Percentiles rank a stretch among this genome's conserved stretches.
Conservation (phyloP, 2,888 invertebrate genomes). For the Epinotia demarniana region DNA sequence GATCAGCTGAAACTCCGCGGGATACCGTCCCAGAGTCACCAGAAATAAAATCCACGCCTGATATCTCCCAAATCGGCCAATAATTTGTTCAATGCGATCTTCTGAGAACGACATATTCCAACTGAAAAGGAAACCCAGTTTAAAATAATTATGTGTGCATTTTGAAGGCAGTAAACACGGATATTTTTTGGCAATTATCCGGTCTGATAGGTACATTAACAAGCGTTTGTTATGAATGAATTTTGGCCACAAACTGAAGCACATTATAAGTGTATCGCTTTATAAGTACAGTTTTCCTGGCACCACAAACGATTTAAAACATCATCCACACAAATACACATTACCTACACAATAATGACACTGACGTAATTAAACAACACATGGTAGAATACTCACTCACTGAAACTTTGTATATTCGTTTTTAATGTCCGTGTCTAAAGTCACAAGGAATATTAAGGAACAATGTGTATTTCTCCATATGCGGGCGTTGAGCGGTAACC, state of each 20-base stretch:
- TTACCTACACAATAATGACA: conserved; percentile 22
- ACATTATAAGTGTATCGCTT: neutral
- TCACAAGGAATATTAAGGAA: neutral
- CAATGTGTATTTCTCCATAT: conserved; percentile 22
- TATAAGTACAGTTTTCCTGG: conserved; percentile 10
- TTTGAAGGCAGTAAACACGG: neutral
- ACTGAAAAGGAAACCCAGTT: conserved; percentile 17
- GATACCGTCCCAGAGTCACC: conserved; percentile 79
- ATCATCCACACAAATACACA: conserved; percentile 26
- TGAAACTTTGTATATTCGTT: conserved; percentile 25
- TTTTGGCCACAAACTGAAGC: conserved; percentile 1
- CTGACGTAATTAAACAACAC: conserved; percentile 32
- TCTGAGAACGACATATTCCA: conserved; percentile 48
- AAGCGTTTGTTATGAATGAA: conserved; percentile 9
- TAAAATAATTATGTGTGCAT: conserved; percentile 9
- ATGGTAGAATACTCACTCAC: conserved; percentile 16
- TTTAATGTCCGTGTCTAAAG: conserved; percentile 15
- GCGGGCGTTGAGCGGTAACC: neutral
- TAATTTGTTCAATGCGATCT: conserved; percentile 74
- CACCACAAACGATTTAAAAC: conserved; percentile 22
- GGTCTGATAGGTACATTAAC: neutral
- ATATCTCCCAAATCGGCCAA: conserved; percentile 83
- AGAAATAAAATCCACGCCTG: conserved; percentile 81
- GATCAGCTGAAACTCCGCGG: conserved; percentile 83
- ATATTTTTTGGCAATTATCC: neutral